These are phyloP conservation scores for Metridium senile DNA, from an alignment of 92 coral and sea anemone species.

Conservation along the genomic window DNA sequence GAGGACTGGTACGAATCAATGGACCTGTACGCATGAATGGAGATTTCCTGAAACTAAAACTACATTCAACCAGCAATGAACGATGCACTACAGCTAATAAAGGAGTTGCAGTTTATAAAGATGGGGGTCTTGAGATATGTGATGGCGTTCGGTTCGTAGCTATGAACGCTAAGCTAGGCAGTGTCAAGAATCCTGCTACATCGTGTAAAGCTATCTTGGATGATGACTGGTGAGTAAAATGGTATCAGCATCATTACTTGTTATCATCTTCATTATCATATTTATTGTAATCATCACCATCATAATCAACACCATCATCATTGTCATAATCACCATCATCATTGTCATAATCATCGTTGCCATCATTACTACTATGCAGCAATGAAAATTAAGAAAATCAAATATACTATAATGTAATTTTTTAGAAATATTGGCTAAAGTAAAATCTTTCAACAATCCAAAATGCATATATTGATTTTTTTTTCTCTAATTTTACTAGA, in stretches of 20 bases:
- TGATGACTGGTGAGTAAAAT: constrained; percentile 45
- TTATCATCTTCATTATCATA: too few relatives aligned
- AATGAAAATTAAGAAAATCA: too few relatives aligned
- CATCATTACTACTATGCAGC: too few relatives aligned
- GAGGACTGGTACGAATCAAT: constrained; percentile 45
- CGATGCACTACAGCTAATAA: constrained; percentile 25
- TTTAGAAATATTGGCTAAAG: too few relatives aligned
- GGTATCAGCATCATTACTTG: neutral
- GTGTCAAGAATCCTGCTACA: constrained; percentile 36
- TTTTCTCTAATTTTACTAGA: too few relatives aligned
- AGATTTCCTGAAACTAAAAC: constrained; percentile 8
- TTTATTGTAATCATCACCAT: too few relatives aligned
- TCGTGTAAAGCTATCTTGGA: constrained; percentile 49
- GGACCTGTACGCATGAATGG: constrained; percentile 9
- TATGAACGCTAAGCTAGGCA: constrained; percentile 49
- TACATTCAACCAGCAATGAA: neutral
- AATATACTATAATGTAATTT: neutral
- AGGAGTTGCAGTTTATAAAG: constrained; percentile 26
- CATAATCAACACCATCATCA: too few relatives aligned
- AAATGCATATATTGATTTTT: too few relatives aligned
- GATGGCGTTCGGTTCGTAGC: constrained; percentile 36
- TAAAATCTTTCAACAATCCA: too few relatives aligned
- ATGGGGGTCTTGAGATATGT: constrained; percentile 40
- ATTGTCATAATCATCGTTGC: neutral
- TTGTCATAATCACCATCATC: neutral